Evolutionary conservation across 2,888 invertebrate genomes (phyloP).

Genomic region (Philereme vetulata): DNA sequence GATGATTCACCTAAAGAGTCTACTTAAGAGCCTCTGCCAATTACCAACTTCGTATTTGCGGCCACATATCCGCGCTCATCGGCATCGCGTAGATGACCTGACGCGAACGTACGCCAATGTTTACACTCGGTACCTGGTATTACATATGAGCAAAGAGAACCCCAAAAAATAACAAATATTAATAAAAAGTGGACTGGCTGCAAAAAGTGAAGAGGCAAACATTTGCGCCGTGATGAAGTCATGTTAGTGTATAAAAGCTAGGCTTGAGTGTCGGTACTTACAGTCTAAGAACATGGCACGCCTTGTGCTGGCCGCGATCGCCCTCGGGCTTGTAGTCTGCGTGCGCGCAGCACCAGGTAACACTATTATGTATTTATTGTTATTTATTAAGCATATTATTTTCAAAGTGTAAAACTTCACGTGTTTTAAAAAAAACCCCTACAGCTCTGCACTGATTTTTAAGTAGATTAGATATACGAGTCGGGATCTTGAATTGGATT

Average conservation of each 20-base stretch:
- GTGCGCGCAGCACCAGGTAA: constrained; percentile 66
- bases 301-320: constrained; percentile 59
- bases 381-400: no score
- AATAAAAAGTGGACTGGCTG: constrained; percentile 45
- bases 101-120: no score
- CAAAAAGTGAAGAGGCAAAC: constrained; percentile 68
- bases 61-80: no score
- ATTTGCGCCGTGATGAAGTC: constrained; percentile 48
- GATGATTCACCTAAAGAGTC: no score
- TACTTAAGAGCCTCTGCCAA: no score
- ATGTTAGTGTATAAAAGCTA: constrained; percentile 47
- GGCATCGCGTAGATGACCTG: no score
- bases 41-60: no score
- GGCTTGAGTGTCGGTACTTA: constrained; percentile 24
- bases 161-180: constrained; percentile 39
- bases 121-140: neutral
- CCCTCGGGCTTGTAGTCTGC: constrained; percentile 64
- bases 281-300: constrained; percentile 64
- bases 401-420: no score
- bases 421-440: no score
- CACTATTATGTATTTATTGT: neutral
- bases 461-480: no score
- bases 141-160: constrained; percentile 34
- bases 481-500: no score
- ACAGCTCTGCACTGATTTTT: no score